Evolutionary conservation across 2,797 vertebrate genomes (phyloP).

Genomic region (Urosaurus nigricauda): DNA sequence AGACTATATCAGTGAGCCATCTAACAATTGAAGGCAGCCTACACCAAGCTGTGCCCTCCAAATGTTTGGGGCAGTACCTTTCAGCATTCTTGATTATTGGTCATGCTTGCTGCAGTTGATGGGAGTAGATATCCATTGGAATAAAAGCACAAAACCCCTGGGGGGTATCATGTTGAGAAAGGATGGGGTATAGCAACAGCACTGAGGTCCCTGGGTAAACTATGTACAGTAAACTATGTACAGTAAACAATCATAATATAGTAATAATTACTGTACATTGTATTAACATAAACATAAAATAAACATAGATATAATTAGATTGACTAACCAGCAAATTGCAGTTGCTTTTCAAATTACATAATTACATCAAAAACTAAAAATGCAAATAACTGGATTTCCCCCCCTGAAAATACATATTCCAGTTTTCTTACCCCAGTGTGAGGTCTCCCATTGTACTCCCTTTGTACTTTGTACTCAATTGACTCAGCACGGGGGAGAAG

Average conservation of each 20-base stretch:
- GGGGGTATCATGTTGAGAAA: not conserved
- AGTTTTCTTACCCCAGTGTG: not conserved
- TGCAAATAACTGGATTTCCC: not conserved
- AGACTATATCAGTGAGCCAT: not conserved
- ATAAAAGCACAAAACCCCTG: no score
- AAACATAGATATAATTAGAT: not conserved
- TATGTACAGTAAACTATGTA: not conserved
- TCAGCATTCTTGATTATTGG: not conserved
- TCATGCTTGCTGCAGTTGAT: not conserved
- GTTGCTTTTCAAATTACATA: not conserved
- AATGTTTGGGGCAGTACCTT: not conserved
- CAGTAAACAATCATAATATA: not conserved
- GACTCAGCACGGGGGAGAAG: no score
- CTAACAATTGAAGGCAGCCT: not conserved
- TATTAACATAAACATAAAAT: conserved; percentile 6
- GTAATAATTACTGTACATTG: not conserved
- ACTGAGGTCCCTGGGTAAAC: not conserved
- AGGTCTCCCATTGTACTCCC: no score
- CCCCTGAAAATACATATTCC: not conserved
- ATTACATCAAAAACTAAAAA: not conserved
- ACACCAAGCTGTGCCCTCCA: not conserved
- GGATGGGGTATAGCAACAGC: not conserved
- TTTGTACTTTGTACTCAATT: no score
- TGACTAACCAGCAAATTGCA: not conserved
- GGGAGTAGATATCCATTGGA: no score